Conservation (phyloP, 2,888 invertebrate genomes). For the Myopa testacea region DNA sequence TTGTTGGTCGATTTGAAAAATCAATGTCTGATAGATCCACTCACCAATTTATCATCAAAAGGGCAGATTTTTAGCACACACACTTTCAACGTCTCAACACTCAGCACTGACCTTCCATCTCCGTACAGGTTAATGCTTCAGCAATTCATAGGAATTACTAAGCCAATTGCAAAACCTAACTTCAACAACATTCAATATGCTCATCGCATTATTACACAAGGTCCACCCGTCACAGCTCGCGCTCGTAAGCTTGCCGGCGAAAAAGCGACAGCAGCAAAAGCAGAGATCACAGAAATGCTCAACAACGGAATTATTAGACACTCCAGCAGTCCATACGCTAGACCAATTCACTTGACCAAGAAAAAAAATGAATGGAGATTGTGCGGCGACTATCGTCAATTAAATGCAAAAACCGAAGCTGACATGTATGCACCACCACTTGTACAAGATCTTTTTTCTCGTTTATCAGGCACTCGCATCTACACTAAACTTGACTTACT, state of each 20-base stretch:
- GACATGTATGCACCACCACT: neutral
- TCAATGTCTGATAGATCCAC: neutral
- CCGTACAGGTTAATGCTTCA: neutral
- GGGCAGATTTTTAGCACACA: neutral
- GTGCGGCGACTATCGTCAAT: constrained; percentile 12
- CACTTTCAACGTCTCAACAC: neutral
- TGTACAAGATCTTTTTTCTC: neutral
- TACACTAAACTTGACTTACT: neutral
- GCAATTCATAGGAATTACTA: neutral
- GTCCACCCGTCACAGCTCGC: constrained; percentile 1
- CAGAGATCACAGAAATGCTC: neutral
- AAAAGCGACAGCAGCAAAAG: constrained; percentile 8
- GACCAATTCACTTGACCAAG: neutral
- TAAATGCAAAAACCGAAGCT: constrained; percentile 9
- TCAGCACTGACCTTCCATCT: neutral
- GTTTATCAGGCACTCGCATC: neutral
- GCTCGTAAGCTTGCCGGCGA: constrained; percentile 7
- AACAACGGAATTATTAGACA: neutral
- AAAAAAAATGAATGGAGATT: constrained; percentile 14
- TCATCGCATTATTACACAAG: constrained; percentile 1
- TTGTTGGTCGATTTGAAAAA: neutral
- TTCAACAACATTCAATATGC: neutral
- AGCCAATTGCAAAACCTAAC: constrained; percentile 5
- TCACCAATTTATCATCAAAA: neutral
- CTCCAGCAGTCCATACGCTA: constrained; percentile 1